phyloP scores from a whole-genome alignment of 2,888 invertebrate genomes.

The Scaptomyza parva region DNA sequence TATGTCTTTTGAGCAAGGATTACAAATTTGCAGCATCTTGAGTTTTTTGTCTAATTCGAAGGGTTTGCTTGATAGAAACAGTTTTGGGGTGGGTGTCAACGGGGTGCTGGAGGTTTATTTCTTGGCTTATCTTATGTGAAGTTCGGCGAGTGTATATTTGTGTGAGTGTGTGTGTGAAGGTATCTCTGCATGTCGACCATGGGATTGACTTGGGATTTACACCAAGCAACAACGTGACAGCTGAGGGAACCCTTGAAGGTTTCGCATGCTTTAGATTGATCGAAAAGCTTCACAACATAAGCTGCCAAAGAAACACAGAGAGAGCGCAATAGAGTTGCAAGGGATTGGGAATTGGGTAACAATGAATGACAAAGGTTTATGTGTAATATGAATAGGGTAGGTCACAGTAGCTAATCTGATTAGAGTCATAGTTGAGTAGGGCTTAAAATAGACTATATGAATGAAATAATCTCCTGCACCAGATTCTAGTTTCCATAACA shows the following conservation, averaged over 20 bases:
- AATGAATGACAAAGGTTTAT: slow-evolving; percentile 62
- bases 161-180: slow-evolving; percentile 4
- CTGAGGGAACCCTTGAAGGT: slow-evolving; percentile 68
- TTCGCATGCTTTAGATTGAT: slow-evolving; percentile 68
- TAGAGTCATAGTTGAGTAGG: slow-evolving; percentile 24
- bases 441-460: not conserved
- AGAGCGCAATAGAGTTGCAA: slow-evolving; percentile 7
- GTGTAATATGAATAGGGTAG: slow-evolving; percentile 78
- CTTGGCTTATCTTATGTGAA: slow-evolving; percentile 51
- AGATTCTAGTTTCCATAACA: slow-evolving; percentile 18
- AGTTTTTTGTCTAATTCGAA: slow-evolving; percentile 74
- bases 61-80: slow-evolving; percentile 28
- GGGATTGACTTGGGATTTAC: slow-evolving; percentile 78
- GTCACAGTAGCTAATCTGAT: slow-evolving; percentile 59
- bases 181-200: slow-evolving; percentile 46
- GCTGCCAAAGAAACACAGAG: slow-evolving; percentile 28
- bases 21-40: slow-evolving; percentile 79
- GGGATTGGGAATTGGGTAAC: slow-evolving; percentile 49
- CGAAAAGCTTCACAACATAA: slow-evolving; percentile 72
- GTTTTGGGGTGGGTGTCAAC: slow-evolving; percentile 5
- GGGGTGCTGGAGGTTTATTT: slow-evolving; percentile 35
- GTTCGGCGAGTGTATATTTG: slow-evolving; percentile 11
- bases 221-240: slow-evolving; percentile 71
- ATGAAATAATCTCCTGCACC: not conserved
- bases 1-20: slow-evolving; percentile 69